phyloP scores from a whole-genome alignment of 2,113 vertebrate species.

The Platysteira castanea region DNA sequence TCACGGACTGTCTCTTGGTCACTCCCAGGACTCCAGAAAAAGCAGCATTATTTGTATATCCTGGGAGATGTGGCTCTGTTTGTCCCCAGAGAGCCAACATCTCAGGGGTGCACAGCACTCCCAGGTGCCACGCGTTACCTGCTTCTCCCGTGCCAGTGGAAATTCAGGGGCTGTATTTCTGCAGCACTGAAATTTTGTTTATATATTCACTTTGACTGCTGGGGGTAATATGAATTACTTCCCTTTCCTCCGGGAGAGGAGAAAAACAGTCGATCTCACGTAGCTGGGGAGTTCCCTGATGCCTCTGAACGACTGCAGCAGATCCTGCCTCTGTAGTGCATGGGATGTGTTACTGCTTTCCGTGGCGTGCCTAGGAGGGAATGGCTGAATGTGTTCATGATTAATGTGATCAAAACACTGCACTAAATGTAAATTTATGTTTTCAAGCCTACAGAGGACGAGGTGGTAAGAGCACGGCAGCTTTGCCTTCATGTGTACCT shows the following conservation, averaged over 20 bases:
- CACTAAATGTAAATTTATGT: conserved; percentile 87
- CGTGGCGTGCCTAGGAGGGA: neutral
- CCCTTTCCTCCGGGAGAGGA: neutral
- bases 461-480: conserved; percentile 89
- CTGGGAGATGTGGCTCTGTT: neutral
- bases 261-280: fast-evolving
- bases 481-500: conserved; percentile 64
- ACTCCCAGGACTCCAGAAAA: neutral
- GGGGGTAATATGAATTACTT: neutral
- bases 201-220: neutral
- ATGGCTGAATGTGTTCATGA: conserved; percentile 21
- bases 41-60: neutral
- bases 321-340: neutral
- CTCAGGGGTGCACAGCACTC: neutral
- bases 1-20: neutral
- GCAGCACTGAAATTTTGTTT: neutral
- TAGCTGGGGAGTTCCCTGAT: neutral
- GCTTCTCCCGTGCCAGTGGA: neutral
- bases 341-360: neutral
- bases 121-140: neutral
- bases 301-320: neutral
- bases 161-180: neutral
- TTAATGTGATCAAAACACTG: conserved; percentile 33
- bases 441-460: conserved; percentile 94
- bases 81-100: neutral